phyloP scores from a whole-genome alignment of 2,888 invertebrate genomes.

The Epinotia brunnichana region DNA sequence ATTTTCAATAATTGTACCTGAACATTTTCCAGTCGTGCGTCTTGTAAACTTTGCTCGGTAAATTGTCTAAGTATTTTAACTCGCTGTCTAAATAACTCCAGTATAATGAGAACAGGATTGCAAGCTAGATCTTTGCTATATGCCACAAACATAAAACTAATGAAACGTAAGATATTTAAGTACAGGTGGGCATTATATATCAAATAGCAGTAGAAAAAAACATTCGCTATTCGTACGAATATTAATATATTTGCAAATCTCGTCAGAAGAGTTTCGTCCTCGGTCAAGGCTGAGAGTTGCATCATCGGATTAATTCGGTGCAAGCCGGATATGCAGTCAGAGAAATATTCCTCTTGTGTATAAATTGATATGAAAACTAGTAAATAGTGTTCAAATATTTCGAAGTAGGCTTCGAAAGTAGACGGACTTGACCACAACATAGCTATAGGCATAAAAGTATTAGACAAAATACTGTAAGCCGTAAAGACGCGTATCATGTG shows the following conservation, averaged over 20 bases:
- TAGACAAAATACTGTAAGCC: not conserved
- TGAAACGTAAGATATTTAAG: not conserved
- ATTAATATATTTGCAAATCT: not conserved
- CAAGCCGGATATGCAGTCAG: not conserved
- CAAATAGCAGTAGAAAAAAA: not conserved
- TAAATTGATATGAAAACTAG: not conserved
- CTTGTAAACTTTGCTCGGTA: not conserved
- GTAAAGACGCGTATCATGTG: no score
- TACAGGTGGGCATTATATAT: not conserved
- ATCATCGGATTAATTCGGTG: not conserved
- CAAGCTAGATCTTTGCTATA: constrained; percentile 10
- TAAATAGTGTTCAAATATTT: constrained; percentile 18
- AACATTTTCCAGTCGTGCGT: not conserved
- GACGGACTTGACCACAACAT: not conserved
- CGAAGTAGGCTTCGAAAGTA: not conserved
- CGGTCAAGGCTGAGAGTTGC: not conserved
- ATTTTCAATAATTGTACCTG: constrained; percentile 2
- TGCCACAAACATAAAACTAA: not conserved
- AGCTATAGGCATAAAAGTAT: not conserved
- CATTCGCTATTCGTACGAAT: not conserved
- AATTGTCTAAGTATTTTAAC: constrained; percentile 8
- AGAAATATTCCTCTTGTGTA: constrained; percentile 9
- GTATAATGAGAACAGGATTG: constrained; percentile 4
- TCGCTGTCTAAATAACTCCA: constrained; percentile 20
- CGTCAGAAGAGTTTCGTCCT: constrained; percentile 6